Percentiles rank a stretch among this genome's conserved stretches.
phyloP scores from a whole-genome alignment of 1,140 invertebrate species.

The Dendrolimus kikuchii region DNA sequence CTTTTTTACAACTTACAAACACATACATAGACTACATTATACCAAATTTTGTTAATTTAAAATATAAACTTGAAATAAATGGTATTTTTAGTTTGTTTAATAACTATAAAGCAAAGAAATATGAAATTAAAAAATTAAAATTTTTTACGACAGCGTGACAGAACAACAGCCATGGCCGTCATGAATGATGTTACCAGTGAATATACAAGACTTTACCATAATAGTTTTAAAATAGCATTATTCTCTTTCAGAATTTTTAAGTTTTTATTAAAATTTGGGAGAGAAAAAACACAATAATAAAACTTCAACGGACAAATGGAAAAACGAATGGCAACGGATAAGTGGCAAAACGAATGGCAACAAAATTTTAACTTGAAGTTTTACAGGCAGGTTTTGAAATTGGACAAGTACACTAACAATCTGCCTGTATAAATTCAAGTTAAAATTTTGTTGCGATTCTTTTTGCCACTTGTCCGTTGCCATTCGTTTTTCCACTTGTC shows the following conservation, averaged over 20 bases:
- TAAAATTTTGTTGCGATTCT: no score
- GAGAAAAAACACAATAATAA: no score
- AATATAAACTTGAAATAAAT: background rate
- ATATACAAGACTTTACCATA: background rate
- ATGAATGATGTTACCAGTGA: constrained; percentile 1
- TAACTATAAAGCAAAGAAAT: constrained; percentile 3
- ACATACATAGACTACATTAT: background rate
- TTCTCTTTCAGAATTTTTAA: background rate
- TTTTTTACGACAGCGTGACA: constrained; percentile 6
- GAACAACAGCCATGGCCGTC: constrained; percentile 8
- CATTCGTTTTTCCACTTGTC: no score
- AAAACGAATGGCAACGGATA: no score
- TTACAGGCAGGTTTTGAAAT: no score
- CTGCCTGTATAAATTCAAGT: no score
- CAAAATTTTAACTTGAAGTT: no score
- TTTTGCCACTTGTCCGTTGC: no score
- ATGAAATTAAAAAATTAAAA: constrained; percentile 5
- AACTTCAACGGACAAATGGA: no score
- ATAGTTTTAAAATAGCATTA: constrained; percentile 1
- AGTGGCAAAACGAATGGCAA: no score
- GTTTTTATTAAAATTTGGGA: no score
- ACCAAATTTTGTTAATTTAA: background rate
- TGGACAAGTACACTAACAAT: no score
- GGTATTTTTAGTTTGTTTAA: constrained; percentile 1
- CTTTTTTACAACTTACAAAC: background rate